Evolutionary conservation across 2,113 vertebrate genomes (phyloP).

Genomic region (Aramus guarauna): DNA sequence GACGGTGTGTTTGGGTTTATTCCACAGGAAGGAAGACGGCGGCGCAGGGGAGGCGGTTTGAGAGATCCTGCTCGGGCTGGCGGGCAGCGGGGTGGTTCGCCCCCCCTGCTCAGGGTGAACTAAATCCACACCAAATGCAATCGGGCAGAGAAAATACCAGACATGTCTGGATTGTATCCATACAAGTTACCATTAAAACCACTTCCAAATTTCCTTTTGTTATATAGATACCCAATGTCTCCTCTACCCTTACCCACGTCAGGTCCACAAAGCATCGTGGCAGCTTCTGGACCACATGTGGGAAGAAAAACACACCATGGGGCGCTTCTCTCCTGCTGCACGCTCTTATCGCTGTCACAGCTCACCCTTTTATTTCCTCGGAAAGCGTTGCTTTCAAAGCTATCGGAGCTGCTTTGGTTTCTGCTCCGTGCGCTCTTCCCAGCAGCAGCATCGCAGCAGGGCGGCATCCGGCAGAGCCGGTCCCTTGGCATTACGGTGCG

Average conservation of each 20-base stretch:
- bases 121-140: neutral
- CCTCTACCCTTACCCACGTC: neutral
- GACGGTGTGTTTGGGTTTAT: neutral
- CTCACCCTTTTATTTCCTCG: neutral
- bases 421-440: accelerated
- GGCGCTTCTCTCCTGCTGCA: neutral
- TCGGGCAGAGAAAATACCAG: neutral
- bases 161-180: neutral
- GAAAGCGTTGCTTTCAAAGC: neutral
- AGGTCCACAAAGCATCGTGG: neutral
- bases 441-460: neutral
- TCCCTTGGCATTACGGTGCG: neutral
- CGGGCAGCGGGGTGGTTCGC: neutral
- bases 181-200: neutral
- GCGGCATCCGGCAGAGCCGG: neutral
- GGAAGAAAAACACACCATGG: accelerated
- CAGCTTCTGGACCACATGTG: neutral
- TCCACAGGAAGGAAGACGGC: neutral
- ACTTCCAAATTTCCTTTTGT: neutral
- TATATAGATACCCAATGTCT: neutral
- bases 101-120: neutral
- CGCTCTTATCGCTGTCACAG: neutral
- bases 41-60: neutral
- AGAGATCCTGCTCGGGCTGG: accelerated
- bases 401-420: neutral